Conservation (phyloP, 1,140 invertebrate species). For the Danaus melanippus region DNA sequence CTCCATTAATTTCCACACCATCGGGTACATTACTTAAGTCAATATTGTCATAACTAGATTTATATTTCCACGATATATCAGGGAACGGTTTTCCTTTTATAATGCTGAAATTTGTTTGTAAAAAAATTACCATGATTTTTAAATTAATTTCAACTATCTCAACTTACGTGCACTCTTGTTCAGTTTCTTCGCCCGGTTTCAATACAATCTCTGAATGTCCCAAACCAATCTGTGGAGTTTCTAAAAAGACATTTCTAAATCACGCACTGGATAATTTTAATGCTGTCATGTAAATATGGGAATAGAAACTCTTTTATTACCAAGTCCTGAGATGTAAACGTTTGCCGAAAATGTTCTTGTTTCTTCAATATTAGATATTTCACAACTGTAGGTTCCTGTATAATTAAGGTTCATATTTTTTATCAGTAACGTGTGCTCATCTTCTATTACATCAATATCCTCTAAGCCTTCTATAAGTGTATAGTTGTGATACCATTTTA, state of each 20-base stretch:
- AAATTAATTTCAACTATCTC: neutral
- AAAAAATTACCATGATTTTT: neutral
- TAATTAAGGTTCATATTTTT: conserved; percentile 43
- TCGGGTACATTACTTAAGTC: conserved; percentile 29
- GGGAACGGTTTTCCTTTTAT: conserved; percentile 40
- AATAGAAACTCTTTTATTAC: conserved; percentile 23
- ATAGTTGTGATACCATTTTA: conserved; percentile 51
- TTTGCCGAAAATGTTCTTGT: conserved; percentile 22
- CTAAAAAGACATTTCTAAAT: conserved; percentile 22
- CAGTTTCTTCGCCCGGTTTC: conserved; percentile 30
- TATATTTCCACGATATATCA: conserved; percentile 37
- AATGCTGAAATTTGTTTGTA: conserved; percentile 24
- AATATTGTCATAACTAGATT: conserved; percentile 15
- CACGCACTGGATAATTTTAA: too few relatives aligned
- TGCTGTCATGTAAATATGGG: too few relatives aligned
- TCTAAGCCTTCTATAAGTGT: conserved; percentile 26
- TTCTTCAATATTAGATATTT: conserved; percentile 32
- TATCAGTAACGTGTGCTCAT: conserved; percentile 35
- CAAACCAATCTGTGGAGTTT: conserved; percentile 33
- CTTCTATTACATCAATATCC: conserved; percentile 25
- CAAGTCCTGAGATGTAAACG: conserved; percentile 44
- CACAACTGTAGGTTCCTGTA: conserved; percentile 43
- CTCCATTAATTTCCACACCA: conserved; percentile 25
- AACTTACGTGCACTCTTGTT: conserved; percentile 42
- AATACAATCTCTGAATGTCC: conserved; percentile 27